These are phyloP conservation scores for Diuraphis noxia DNA, from an alignment of 1,140 invertebrate genomes.

Conservation along the genomic window DNA sequence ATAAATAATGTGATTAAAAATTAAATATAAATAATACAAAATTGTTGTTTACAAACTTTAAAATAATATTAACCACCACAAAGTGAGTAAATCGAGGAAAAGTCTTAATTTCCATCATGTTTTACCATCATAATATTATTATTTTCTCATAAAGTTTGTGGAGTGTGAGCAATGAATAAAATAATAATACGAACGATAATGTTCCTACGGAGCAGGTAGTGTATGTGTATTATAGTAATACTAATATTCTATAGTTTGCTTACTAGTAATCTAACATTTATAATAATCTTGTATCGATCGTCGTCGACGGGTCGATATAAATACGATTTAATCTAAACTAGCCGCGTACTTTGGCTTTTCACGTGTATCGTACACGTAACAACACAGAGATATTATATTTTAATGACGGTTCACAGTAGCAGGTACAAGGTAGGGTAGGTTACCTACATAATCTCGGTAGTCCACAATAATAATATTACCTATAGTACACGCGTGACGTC, in stretches of 20 bases:
- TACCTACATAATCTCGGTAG: neutral
- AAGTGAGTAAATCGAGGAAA: neutral
- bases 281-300: neutral
- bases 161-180: neutral
- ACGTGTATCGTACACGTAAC: neutral
- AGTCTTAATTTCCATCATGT: neutral
- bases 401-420: neutral
- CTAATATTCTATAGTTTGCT: neutral
- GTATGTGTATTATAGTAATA: no score
- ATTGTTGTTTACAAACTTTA: neutral
- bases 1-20: neutral
- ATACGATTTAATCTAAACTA: slow-evolving; percentile 10
- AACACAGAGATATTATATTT: neutral
- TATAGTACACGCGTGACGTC: neutral
- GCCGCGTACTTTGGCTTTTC: neutral
- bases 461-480: neutral
- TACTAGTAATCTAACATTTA: neutral
- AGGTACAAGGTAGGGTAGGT: neutral
- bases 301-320: neutral
- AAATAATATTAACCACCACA: neutral
- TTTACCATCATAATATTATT: neutral
- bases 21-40: neutral
- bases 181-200: slow-evolving; percentile 1
- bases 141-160: neutral
- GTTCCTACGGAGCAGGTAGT: neutral